These are phyloP conservation scores for Xanthostigma xanthostigma DNA, from an alignment of 2,888 invertebrate species.

Conservation along the genomic window DNA sequence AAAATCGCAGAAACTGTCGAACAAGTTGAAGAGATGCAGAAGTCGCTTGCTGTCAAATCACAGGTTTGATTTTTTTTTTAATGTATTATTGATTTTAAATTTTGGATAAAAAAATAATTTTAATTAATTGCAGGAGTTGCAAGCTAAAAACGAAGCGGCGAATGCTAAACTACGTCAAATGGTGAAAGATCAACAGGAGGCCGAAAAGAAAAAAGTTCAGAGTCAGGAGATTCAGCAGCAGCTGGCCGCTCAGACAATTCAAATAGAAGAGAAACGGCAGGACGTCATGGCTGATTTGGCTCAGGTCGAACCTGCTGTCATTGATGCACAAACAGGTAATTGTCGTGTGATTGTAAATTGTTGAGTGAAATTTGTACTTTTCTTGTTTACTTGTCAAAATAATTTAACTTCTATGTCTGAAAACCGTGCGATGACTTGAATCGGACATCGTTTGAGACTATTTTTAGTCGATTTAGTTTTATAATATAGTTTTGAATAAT, in stretches of 20 bases:
- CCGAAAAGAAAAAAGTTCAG: constrained; percentile 96
- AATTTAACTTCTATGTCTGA: constrained; percentile 3
- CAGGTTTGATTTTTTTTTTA: constrained; percentile 34
- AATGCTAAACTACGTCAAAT: constrained; percentile 98
- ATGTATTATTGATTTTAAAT: background rate
- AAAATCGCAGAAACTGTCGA: constrained; percentile 99
- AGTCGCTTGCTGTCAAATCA: constrained; percentile 92
- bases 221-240: constrained; percentile 85
- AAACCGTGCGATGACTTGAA: background rate
- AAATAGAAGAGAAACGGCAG: constrained; percentile 85
- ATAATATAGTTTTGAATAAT: too few relatives aligned
- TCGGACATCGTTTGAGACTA: background rate
- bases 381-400: constrained; percentile 1
- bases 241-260: constrained; percentile 76
- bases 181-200: constrained; percentile 98
- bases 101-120: background rate
- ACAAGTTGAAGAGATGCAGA: constrained; percentile 99
- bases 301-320: constrained; percentile 96
- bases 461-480: too few relatives aligned
- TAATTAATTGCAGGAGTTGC: constrained; percentile 45
- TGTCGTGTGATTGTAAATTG: too few relatives aligned
- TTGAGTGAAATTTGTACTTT: background rate
- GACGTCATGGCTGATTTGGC: constrained; percentile 94
- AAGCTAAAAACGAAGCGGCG: constrained; percentile 97
- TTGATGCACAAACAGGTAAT: constrained; percentile 91